Evolutionary conservation across 2,888 invertebrate genomes (phyloP), one percentile per base, ranked within the genome.

Genomic region (Aleiodes leptofemur): DNA sequence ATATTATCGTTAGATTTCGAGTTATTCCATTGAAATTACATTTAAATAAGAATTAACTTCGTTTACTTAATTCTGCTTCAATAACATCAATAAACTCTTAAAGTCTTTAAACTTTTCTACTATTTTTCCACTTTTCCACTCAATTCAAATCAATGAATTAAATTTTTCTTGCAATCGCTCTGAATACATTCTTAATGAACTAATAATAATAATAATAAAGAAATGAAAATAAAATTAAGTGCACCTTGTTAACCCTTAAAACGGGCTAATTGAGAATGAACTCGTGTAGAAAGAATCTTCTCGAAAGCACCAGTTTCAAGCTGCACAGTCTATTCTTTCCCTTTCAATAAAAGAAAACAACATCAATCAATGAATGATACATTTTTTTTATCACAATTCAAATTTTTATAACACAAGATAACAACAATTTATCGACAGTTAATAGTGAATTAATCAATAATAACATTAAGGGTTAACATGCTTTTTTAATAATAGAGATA

Each of bases 211-310:
- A 53, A n/a, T n/a, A 14, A 16, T 55, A 14, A 16, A n/a, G 14
- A 55, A 16, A 55, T 9, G 4, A 55, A 14, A 16, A 1, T 8
- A 16, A 14, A 55, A 55, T 16, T 64, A 16, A 64, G 64, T 64
- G 64, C 43, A 64, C 61, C 83, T 79, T 80, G 84, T 85, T 85
- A 84, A 84, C 84, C 83, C 84, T 84, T 83, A 82, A 86, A 82
- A 83, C 84, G 57, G 38, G 82, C 80, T 84, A 83, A 85, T 82
- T 82, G 82, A 85, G 87, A 87, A 88, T 88, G 88, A 79, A 69
- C 79, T 83, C 80, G 80, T 83, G 84, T 84, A 34, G 34, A 81
- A 82, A 80, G 68, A 80, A 82, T 81, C 69, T 76, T 23, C 66
- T 71, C 70, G 69, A 76, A 76, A 79, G 79, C 78, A 77, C 78